These are phyloP conservation scores for Dasysyrphus tricinctus DNA, from an alignment of 2,888 invertebrate species.

Conservation along the genomic window DNA sequence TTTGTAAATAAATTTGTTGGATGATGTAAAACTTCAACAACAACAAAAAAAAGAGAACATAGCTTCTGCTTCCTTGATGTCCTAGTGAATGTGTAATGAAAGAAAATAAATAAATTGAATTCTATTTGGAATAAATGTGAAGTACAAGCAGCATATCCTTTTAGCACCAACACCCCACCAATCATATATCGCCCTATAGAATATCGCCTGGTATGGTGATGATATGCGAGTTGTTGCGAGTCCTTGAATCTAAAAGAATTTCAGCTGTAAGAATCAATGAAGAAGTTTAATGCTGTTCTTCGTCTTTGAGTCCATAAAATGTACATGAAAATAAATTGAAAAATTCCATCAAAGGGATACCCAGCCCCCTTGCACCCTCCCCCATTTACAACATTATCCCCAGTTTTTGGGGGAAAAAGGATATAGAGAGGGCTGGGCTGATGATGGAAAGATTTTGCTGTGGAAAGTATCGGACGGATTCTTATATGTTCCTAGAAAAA, in stretches of 20 bases:
- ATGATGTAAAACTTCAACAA: conserved; percentile 20
- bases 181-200: conserved; percentile 17
- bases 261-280: conserved; percentile 28
- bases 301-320: conserved; percentile 76
- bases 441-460: conserved; percentile 25
- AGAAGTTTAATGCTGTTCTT: conserved; percentile 60
- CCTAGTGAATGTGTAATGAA: conserved; percentile 33
- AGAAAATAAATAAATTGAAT: conserved; percentile 41
- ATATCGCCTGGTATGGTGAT: conserved; percentile 21
- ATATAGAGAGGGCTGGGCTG: neutral
- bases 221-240: conserved; percentile 63
- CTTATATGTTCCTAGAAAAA: neutral
- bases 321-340: conserved; percentile 79
- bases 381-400: conserved; percentile 38
- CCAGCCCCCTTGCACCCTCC: neutral
- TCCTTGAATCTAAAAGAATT: conserved; percentile 48
- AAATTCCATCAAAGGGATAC: conserved; percentile 77
- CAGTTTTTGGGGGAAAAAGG: conserved; percentile 7
- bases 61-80: conserved; percentile 8
- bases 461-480: conserved; percentile 9
- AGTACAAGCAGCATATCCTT: neutral
- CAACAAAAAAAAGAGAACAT: neutral
- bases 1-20: conserved; percentile 16
- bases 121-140: conserved; percentile 26
- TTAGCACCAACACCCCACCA: neutral